These are phyloP conservation scores for Trididemnum clinides DNA, from an alignment of 23 tunicate species.

Conservation along the genomic window DNA sequence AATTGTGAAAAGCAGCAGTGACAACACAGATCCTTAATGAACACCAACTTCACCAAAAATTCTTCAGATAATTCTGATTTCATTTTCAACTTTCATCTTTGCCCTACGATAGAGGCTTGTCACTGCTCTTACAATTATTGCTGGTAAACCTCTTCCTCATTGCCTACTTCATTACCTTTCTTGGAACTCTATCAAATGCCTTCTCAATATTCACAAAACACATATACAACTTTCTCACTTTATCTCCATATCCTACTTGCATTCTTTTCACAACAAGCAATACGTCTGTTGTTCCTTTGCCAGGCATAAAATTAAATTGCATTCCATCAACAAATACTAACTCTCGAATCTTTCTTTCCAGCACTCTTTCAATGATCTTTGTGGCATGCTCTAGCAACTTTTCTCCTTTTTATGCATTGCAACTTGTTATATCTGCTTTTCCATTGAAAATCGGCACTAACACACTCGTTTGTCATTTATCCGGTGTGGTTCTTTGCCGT, in stretches of 20 bases:
- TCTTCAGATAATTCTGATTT: constrained; percentile 9
- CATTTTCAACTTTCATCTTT: neutral
- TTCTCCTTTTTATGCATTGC: constrained; percentile 10
- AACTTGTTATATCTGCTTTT: constrained; percentile 10
- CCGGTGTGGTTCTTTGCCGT: constrained; percentile 16
- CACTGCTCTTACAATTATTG: neutral
- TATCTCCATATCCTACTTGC: neutral
- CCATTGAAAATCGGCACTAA: constrained; percentile 20
- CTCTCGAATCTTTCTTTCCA: neutral
- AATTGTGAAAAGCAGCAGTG: neutral
- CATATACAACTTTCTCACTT: neutral
- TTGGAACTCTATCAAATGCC: constrained; percentile 18
- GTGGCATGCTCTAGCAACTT: constrained; percentile 24
- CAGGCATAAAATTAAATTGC: constrained; percentile 30
- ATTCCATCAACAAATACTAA: neutral
- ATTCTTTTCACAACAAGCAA: neutral
- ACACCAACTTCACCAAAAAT: constrained; percentile 11
- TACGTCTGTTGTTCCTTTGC: constrained; percentile 8
- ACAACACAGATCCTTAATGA: constrained; percentile 1
- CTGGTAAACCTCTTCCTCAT: neutral
- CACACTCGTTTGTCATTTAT: constrained; percentile 9
- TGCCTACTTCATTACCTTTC: constrained; percentile 15
- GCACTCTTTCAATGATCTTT: neutral
- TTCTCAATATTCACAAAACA: constrained; percentile 10
- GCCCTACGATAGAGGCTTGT: neutral